Evolutionary conservation across 2,797 vertebrate species (phyloP).

Genomic region (Morus bassanus): DNA sequence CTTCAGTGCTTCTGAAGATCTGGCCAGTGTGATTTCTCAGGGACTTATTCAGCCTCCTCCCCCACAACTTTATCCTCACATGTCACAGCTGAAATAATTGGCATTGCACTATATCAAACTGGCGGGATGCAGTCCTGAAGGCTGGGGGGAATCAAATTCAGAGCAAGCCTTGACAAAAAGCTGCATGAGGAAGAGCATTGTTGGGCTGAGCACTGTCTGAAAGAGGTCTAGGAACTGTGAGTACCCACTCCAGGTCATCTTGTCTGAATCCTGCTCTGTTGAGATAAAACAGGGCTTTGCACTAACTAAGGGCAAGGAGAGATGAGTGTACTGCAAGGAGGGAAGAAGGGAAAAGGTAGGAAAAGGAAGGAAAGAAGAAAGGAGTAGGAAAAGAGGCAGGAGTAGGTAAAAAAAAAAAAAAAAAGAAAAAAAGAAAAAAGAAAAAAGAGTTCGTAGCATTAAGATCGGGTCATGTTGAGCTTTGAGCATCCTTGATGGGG

Average conservation of each 20-base stretch:
- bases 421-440: no score
- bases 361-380: not conserved
- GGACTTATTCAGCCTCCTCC: not conserved
- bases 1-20: constrained; percentile 45
- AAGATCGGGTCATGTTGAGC: not conserved
- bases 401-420: not conserved
- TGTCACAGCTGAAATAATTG: constrained; percentile 56
- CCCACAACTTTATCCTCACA: constrained; percentile 45
- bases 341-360: not conserved
- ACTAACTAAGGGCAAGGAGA: not conserved
- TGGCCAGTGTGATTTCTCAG: constrained; percentile 32
- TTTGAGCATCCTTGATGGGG: rapidly evolving
- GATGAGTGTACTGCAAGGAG: not conserved
- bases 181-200: not conserved
- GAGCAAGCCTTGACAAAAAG: not conserved
- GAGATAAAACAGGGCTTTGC: not conserved
- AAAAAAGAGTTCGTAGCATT: not conserved
- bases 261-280: not conserved
- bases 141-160: not conserved
- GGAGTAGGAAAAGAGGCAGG: not conserved
- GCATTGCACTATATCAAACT: constrained; percentile 18
- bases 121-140: not conserved
- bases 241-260: not conserved
- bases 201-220: not conserved
- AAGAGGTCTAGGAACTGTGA: constrained; percentile 33